phyloP scores from a whole-genome alignment of 2,797 vertebrate genomes.

The Neopelma chrysocephalum region DNA sequence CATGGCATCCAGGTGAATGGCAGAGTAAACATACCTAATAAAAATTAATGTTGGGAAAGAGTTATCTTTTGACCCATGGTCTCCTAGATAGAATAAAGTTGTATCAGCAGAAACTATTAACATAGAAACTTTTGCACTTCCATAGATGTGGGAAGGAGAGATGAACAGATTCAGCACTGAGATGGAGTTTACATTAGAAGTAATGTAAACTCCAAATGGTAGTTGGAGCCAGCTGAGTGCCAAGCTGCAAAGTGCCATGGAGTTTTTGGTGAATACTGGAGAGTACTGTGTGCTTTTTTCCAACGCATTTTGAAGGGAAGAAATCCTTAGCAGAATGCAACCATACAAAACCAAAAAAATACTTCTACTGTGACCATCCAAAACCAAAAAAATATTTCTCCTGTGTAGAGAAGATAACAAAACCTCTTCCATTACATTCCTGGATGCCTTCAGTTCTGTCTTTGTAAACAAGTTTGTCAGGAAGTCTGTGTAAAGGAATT shows the following conservation, averaged over 20 bases:
- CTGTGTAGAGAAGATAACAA: neutral
- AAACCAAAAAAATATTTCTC: neutral
- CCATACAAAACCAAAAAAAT: neutral
- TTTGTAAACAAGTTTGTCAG: neutral
- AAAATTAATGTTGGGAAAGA: slow-evolving; percentile 3
- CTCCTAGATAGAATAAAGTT: neutral
- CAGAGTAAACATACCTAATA: neutral
- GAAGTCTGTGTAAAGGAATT: neutral
- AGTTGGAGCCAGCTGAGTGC: neutral
- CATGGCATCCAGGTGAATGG: neutral
- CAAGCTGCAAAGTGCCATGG: neutral
- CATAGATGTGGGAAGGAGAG: neutral
- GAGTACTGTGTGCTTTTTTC: neutral
- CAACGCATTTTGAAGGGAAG: neutral
- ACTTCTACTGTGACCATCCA: neutral
- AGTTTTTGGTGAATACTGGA: neutral
- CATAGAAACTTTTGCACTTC: neutral
- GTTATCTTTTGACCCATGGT: neutral
- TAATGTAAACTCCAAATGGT: neutral
- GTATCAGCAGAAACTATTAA: neutral
- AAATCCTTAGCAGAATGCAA: neutral
- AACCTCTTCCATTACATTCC: neutral
- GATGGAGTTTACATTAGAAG: neutral
- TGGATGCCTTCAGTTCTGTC: neutral
- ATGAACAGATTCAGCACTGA: neutral